Conservation (phyloP, 2,888 invertebrate genomes). For the Orthonychiurus folsomi region DNA sequence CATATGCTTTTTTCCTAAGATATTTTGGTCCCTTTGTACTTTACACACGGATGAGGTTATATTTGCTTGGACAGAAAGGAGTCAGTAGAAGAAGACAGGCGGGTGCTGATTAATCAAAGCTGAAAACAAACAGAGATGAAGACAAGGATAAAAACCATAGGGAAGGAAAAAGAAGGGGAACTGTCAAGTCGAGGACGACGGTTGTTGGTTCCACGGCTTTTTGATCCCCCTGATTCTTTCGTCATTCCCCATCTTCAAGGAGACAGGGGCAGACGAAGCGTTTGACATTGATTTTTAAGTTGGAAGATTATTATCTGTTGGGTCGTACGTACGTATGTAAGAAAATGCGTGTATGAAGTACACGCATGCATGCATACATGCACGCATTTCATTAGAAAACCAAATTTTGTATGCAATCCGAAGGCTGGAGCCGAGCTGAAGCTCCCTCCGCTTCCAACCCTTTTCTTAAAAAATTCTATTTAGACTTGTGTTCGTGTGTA, state of each 20-base stretch:
- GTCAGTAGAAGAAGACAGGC: conserved; percentile 15
- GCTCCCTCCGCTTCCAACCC: no score
- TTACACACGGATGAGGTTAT: conserved; percentile 3
- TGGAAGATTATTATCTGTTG: conserved; percentile 36
- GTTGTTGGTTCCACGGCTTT: background rate
- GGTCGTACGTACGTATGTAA: no score
- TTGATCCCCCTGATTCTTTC: conserved; percentile 6
- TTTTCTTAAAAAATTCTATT: no score
- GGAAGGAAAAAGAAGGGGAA: background rate
- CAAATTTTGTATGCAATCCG: no score
- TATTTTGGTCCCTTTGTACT: no score
- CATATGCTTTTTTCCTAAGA: no score
- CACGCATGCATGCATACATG: no score
- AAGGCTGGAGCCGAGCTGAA: no score
- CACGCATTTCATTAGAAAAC: no score
- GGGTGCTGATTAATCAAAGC: conserved; percentile 36
- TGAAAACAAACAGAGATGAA: conserved; percentile 26
- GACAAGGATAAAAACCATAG: conserved; percentile 23
- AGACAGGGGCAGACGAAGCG: no score
- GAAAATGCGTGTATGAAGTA: no score
- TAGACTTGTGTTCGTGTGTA: no score
- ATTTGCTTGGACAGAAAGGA: conserved; percentile 2
- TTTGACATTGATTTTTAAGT: conserved; percentile 39
- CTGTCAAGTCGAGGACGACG: background rate
- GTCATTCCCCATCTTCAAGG: conserved; percentile 28